Percentiles rank a stretch among this genome's conserved stretches.
Evolutionary conservation across 2,888 invertebrate species (phyloP).

Genomic region (Saturnia pavonia): DNA sequence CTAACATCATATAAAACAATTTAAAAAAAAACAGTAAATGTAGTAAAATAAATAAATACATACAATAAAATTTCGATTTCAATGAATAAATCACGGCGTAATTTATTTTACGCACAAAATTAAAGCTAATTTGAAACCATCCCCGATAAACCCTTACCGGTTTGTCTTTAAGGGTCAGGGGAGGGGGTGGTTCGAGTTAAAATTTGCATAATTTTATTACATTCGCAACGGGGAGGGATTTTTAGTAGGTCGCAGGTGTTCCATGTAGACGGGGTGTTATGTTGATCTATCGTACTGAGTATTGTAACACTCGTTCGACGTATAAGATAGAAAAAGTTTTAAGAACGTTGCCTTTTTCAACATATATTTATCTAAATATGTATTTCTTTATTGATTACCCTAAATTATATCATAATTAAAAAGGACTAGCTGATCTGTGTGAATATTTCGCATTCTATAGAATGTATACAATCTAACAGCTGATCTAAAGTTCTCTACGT

Average conservation of each 20-base stretch:
- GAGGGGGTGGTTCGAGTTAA: constrained; percentile 38
- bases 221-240: constrained; percentile 22
- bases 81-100: neutral
- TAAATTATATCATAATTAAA: neutral
- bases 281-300: constrained; percentile 23
- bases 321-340: neutral
- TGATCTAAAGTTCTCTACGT: too few species aligned
- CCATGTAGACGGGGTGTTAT: constrained; percentile 26
- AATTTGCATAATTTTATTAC: constrained; percentile 51
- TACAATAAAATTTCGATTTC: neutral
- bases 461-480: too few species aligned
- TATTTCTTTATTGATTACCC: too few species aligned
- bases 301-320: neutral
- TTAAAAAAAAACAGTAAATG: too few species aligned
- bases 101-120: neutral
- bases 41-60: too few species aligned
- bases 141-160: constrained; percentile 33
- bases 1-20: too few species aligned
- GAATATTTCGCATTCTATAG: too few species aligned
- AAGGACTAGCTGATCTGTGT: too few species aligned
- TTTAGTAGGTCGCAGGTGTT: constrained; percentile 35
- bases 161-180: constrained; percentile 27
- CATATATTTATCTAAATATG: too few species aligned
- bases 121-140: neutral
- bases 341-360: neutral